Conservation (phyloP, 2,797 vertebrate species). For the Molossus alvarezi region DNA sequence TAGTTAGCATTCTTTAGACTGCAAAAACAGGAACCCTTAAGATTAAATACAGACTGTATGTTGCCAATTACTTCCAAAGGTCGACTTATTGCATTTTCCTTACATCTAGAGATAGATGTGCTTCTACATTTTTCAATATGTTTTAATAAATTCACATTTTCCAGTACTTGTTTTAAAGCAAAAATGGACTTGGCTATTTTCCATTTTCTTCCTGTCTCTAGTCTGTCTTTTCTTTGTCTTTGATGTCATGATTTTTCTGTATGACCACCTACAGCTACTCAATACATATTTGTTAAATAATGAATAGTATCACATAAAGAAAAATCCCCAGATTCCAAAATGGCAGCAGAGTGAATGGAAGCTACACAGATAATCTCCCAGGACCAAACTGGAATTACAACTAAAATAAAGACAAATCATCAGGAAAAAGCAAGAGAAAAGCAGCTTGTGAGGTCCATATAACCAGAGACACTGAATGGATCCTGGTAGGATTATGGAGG, state of each 20-base stretch:
- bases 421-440: too few species aligned
- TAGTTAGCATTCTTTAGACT: neutral
- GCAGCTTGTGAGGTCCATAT: too few species aligned
- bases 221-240: neutral
- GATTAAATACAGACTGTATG: neutral
- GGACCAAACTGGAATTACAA: too few species aligned
- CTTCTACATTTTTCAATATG: slow-evolving; percentile 14
- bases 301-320: slow-evolving; percentile 52
- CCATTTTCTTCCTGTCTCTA: neutral
- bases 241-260: slow-evolving; percentile 11
- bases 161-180: neutral
- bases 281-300: slow-evolving; percentile 61
- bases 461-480: too few species aligned
- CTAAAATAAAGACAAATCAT: too few species aligned
- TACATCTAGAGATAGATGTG: neutral
- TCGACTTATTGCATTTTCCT: neutral
- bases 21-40: slow-evolving; percentile 14
- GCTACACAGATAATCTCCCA: too few species aligned
- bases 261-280: neutral
- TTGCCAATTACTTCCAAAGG: slow-evolving; percentile 1
- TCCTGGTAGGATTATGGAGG: too few species aligned
- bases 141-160: slow-evolving; percentile 62
- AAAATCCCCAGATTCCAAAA: neutral
- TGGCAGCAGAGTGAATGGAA: too few species aligned
- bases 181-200: neutral